Base-by-base conservation (phyloP, 1,140 invertebrate genomes). In the Sminthurides bifidus region DNA sequence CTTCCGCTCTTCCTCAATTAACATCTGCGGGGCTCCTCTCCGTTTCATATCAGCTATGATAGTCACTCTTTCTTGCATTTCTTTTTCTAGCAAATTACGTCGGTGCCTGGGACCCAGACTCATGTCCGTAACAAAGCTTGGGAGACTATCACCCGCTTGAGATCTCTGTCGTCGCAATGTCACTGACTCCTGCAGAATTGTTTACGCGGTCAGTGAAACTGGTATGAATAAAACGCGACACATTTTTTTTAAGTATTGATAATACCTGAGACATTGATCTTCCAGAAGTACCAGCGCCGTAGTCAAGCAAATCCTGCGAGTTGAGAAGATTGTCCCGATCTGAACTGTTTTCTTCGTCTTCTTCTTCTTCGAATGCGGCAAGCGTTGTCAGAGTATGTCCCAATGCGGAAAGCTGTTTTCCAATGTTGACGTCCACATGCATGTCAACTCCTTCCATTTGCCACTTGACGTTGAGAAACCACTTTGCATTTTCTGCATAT, bases 381-480 rank as follows among this genome's bases (percentile, higher is more conserved):
- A 98, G 72, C 76, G 90, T 89, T 0, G 94, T 98, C 14, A 98
- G 76, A 1, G 94, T 98, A 68, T 93, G 87, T 1, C 91, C 91
- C 19, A 98, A 74, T 2, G 89, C 84, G 2, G 89, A 92, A 17
- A 97, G 72, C 68, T 95, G 89, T 70, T 96, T 95, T 27, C 95
- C 94, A 24, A 97, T 90, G 68, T 86, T 92, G 0, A 92, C 88
- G 70, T 97, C 92, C 43, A 97, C 73, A 71, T 97, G 90, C 54
- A 96, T 92, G 68, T 96, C 92, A 17, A 97, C 91, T 52, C 95
- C 95, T 74, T 97, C 89, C 95, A 98, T 98, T 74, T 96, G 85
- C 92, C 93, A 97, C 61, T 91, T 85, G 0, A 98, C 90, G 71
- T 96, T 97, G 26, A 98, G 73, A 60, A 97, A 81, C 95, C 94